Evolutionary conservation across 1,140 invertebrate genomes (phyloP).

Genomic region (Scaptodrosophila lebanonensis): DNA sequence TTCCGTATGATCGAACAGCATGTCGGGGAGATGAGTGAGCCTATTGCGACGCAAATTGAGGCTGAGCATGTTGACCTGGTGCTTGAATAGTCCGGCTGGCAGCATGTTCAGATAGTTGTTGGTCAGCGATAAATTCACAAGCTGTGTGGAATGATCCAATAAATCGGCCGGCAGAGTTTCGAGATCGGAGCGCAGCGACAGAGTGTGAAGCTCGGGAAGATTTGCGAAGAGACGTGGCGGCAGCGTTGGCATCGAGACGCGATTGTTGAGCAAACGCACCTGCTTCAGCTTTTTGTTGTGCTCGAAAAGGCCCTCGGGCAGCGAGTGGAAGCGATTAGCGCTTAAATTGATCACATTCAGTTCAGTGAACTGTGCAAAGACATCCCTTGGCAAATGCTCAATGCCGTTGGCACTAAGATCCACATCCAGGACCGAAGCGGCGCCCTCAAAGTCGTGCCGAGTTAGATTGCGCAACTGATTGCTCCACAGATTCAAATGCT

Average conservation of each 20-base stretch:
- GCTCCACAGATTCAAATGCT: constrained; percentile 81
- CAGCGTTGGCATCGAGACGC: constrained; percentile 78
- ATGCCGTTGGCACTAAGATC: constrained; percentile 82
- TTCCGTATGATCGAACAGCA: constrained; percentile 78
- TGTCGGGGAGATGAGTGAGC: constrained; percentile 78
- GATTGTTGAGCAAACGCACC: constrained; percentile 80
- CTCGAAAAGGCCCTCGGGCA: constrained; percentile 81
- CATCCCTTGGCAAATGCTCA: constrained; percentile 78
- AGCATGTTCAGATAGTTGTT: constrained; percentile 79
- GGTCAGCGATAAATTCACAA: constrained; percentile 80
- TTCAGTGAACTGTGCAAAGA: constrained; percentile 80
- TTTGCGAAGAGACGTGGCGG: constrained; percentile 80
- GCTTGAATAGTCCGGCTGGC: constrained; percentile 79
- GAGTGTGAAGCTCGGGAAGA: constrained; percentile 78
- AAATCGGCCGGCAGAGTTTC: constrained; percentile 79
- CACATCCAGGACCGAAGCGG: constrained; percentile 80
- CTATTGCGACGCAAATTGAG: constrained; percentile 80
- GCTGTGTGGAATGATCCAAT: constrained; percentile 79
- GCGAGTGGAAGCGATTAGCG: constrained; percentile 80
- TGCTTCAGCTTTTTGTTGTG: constrained; percentile 79
- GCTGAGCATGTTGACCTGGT: constrained; percentile 79
- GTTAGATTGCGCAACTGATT: constrained; percentile 81
- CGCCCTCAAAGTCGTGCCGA: constrained; percentile 80
- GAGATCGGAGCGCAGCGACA: constrained; percentile 77
- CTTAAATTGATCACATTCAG: constrained; percentile 81